Evolutionary conservation across 2,888 invertebrate genomes (phyloP).

Genomic region (Scotopteryx bipunctaria): DNA sequence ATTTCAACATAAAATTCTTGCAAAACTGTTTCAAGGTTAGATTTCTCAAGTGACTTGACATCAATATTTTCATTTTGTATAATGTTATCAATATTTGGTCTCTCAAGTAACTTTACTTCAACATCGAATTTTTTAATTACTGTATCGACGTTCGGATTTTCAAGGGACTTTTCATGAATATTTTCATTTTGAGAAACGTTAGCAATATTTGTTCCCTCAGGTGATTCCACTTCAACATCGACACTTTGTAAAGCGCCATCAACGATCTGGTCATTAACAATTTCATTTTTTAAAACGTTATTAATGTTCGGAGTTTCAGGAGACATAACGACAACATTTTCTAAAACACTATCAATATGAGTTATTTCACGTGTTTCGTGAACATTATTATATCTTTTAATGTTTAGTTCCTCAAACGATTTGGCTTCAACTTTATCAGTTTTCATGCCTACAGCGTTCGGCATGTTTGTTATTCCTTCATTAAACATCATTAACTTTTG

Average conservation of each 20-base stretch:
- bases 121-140: not conserved
- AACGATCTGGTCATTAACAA: too few relatives aligned
- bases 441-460: conserved; percentile 18
- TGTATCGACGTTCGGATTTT: too few relatives aligned
- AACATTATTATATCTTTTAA: too few relatives aligned
- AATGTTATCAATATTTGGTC: not conserved
- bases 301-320: too few relatives aligned
- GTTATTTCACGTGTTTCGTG: too few relatives aligned
- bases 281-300: too few relatives aligned
- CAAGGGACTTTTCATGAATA: too few relatives aligned
- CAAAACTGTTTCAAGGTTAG: too few relatives aligned
- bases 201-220: not conserved
- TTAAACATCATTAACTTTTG: conserved; percentile 59
- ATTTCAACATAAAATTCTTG: too few relatives aligned
- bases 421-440: not conserved
- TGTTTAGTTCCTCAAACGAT: not conserved
- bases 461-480: conserved; percentile 43
- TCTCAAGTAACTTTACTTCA: not conserved
- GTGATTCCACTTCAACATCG: not conserved
- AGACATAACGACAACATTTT: not conserved
- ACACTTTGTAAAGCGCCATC: not conserved
- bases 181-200: too few relatives aligned
- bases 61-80: not conserved
- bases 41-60: too few relatives aligned
- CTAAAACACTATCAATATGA: not conserved